Evolutionary conservation across 2,888 invertebrate species (phyloP), one percentile per base, ranked within the genome.

Genomic region (Crocallis elinguaria): DNA sequence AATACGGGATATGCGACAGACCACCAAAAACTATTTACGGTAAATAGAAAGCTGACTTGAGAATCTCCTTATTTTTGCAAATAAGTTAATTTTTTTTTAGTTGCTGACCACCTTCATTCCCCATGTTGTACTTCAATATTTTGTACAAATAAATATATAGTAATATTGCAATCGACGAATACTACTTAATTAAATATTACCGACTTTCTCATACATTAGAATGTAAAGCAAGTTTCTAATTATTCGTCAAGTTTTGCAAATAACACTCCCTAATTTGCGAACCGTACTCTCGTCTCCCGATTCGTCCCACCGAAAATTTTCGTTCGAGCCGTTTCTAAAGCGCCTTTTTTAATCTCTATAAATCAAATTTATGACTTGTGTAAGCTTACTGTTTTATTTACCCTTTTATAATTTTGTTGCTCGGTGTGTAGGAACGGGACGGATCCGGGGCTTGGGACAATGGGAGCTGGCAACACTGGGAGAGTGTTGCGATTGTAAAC

Each of bases 301-400:
- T 86, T 83, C 90, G 87, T 89, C 88, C 88, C 86, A 86, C 87
- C 88, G 86, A 89, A 88, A 88, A 89, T 88, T 87, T 88, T 86
- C 88, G 89, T 88, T 88, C 87, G 87, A 89, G 88, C 89, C 84
- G 84, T 86, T 87, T 87, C 88, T 87, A 89, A 88, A 88, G 89
- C 90, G 88, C 88, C 90, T 91, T 91, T 91, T 91, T 91, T 91
- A 91, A 91, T 91, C 91, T 91, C 91, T 87, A 91, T 91, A 91
- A 91, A 91, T 91, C 90, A 91, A 89, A 90, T 91, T 90, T 91
- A 91, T 91, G 91, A 91, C 87, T 91, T 90, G 90, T 90, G 89
- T 90, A 90, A 90, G 91, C 91, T 90, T 88, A 88, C 88, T 90
- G 90, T 90, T 90, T 89, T 91, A 91, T 91, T 91, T 90, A 90